phyloP scores from a whole-genome alignment of 2,888 invertebrate species.

The Latheticus oryzae region DNA sequence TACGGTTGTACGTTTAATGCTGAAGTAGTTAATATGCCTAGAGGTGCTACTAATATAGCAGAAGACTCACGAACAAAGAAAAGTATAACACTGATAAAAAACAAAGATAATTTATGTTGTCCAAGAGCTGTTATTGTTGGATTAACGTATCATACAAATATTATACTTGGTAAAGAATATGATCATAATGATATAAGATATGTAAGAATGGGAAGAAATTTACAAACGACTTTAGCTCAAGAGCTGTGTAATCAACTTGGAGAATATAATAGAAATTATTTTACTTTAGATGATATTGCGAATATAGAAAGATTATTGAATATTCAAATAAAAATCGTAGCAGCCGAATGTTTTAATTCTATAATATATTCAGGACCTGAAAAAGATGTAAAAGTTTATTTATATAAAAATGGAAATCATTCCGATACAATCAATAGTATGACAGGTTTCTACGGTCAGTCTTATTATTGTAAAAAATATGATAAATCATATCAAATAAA shows the following conservation, averaged over 20 bases:
- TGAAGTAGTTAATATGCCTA: slow-evolving; percentile 17
- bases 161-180: too few relatives aligned
- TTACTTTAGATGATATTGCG: too few relatives aligned
- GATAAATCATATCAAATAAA: slow-evolving; percentile 32
- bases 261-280: too few relatives aligned
- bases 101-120: too few relatives aligned
- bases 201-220: too few relatives aligned
- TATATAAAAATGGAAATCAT: slow-evolving; percentile 32
- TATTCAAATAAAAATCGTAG: slow-evolving; percentile 15
- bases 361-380: slow-evolving; percentile 15
- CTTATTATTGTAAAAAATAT: slow-evolving; percentile 33
- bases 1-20: slow-evolving; percentile 12
- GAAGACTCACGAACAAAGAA: slow-evolving; percentile 11
- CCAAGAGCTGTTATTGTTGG: too few relatives aligned
- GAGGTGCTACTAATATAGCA: slow-evolving; percentile 16
- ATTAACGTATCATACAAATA: too few relatives aligned
- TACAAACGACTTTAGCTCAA: too few relatives aligned
- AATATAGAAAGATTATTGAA: too few relatives aligned
- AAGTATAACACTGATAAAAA: too few relatives aligned
- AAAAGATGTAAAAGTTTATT: slow-evolving; percentile 19
- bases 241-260: too few relatives aligned
- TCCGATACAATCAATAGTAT: slow-evolving; percentile 30
- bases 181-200: too few relatives aligned
- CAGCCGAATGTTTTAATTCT: slow-evolving; percentile 13
- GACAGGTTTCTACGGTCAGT: slow-evolving; percentile 30